Evolutionary conservation across 2,113 vertebrate species (phyloP), one percentile per base, ranked within the genome.

Genomic region (Myocastor coypus): DNA sequence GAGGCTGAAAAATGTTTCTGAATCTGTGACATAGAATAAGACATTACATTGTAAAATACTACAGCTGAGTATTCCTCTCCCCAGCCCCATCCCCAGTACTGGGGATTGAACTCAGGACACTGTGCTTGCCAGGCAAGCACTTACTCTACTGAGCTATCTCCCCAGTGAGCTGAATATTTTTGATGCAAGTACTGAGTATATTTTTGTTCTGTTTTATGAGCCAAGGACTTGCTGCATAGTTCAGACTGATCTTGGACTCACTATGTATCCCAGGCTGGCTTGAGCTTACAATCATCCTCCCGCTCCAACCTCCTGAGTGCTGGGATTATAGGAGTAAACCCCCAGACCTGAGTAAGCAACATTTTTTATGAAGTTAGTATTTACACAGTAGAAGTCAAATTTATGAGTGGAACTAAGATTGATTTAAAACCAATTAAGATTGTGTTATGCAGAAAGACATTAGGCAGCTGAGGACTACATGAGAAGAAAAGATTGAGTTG

Each of bases 321-420:
- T 77, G 40, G 40, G 40, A 77, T 77, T 77, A 46, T 77, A 77
- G 40, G 5, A 46, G 12, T 77, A 40, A 77, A 46, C 40, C 73
- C 73, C 73, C 40, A 77, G 73, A 46, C 24, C 12, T 11, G 40
- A 46, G 24, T 46, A 94, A 86, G 28, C 69, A 89, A 52, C 91
- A 71, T 17, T 42, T 93, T 84, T 95, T 73, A 64, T 73, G 11
- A 91, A 34, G 5, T 59, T 91, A 75, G 66, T 80, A 85, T 91
- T 91, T 95, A 77, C 30, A 3, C 7, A 78, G 16, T 91, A 84
- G n/a, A 94, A 77, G 61, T 69, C 24, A 50, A 32, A 92, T 83
- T 94, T 89, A 32, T 92, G 52, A 92, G 42, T 75, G 84, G 84
- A 92, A 73, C 22, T 81, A 73, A 95, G n/a, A 59, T 86, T 91